Evolutionary conservation across 2,113 vertebrate genomes (phyloP), one percentile per base, ranked within the genome.

Genomic region (Python bivittatus): DNA sequence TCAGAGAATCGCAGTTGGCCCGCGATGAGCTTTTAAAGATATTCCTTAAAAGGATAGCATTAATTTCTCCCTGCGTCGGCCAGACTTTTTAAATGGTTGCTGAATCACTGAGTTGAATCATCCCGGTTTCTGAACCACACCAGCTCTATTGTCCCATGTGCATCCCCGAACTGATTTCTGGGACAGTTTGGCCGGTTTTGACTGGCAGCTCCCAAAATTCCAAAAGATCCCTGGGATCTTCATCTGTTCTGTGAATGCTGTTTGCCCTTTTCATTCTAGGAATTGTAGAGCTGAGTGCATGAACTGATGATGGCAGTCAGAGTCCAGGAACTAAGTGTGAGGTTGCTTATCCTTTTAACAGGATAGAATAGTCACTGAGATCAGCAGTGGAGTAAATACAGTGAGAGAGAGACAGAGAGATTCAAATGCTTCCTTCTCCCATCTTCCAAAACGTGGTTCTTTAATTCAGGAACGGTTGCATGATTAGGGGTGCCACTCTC

Each of bases 1-100:
- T 54, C 90, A 57, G 54, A 88, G 5, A 85, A n/a, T 90, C 84
- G 17, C 86, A 10, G 60, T 54, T 92, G 38, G 91, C 94, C 96
- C 94, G 92, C 95, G 90, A 91, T 94, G 95, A 90, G 92, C 88
- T 54, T 90, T 33, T 11, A 86, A 89, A 94, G 91, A 27, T 72
- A 11, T 84, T 91, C 85, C 92, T 84, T 61, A 95, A 94, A 95
- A 94, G 95, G 95, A 89, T 48, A 44, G 92, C 90, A 94, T 94
- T 96, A 95, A 93, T 96, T 96, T 96, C 91, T 92, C 91, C 96
- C 90, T 93, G 93, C 93, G 57, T 79, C 93, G 94, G 91, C 94
- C 93, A 91, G 86, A 4, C 15, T 83, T 96, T 93, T 94, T 90
- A 95, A 94, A 94, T 0, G 5, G 25, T 88, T 96, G 94, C 96